Base-by-base conservation (phyloP, 1,140 invertebrate species). In the Glomeris maerens region DNA sequence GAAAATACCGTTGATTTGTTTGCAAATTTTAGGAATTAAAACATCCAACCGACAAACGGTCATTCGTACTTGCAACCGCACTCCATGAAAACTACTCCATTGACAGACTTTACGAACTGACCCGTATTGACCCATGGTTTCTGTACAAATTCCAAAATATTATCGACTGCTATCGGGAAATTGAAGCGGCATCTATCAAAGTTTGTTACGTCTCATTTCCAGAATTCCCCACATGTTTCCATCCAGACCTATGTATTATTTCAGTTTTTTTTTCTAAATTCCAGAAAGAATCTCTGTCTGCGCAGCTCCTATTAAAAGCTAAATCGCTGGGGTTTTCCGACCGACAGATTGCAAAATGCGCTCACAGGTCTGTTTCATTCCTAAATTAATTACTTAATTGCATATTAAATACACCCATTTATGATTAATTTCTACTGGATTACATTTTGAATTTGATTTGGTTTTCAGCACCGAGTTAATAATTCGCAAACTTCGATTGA, bases 111-210 rank as follows among this genome's bases (percentile, higher is more conserved):
- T 89, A 97, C 63, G 74, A 87, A 22, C 65, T 98, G 5, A 99
- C 95, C 0, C 92, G 93, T 68, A 99, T 99, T 59, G 95, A 99
- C 66, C 71, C 72, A 31, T 99, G 94, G 94, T 99, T 99, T 64
- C 72, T 99, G 1, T 70, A 88, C 55, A 96, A 96, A 67, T 85
- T 99, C 75, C 81, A 85, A 60, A 84, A 92, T 61, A 96, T 99
- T 31, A 84, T 92, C 17, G 69, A 78, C 23, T 83, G 80, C 57
- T 78, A 84, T 38, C 60, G 54, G 4, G 45, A 60, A 2, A 52
- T 78, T 57, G 83, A 94, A 70, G 63, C 72, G 5, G 25, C 40
- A 27, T n/a, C 21, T 38, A n/a, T 13, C 22, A n/a, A 52, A 28
- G 38, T 26, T 14, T 5, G 3, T 3, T 27, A 27, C 4, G 25